phyloP scores from a whole-genome alignment of 2,797 vertebrate species.

The Mionectes olivaceus region DNA sequence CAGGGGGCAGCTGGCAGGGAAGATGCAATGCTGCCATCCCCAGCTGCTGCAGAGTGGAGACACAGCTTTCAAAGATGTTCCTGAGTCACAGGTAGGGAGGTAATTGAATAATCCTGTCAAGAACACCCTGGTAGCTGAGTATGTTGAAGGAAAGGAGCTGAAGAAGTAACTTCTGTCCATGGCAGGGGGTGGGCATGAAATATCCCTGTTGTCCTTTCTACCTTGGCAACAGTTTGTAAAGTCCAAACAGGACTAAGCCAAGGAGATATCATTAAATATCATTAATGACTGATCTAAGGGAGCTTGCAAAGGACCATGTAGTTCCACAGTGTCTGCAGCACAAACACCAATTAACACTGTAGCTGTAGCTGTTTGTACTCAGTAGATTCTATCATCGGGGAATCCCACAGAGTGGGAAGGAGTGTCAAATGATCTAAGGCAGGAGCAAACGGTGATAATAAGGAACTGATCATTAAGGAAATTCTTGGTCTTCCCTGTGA shows the following conservation, averaged over 20 bases:
- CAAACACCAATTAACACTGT: constrained; percentile 70
- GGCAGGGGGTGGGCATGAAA: background rate
- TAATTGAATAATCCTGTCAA: background rate
- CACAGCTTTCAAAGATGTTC: background rate
- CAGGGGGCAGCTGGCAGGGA: background rate
- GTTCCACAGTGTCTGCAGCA: constrained; percentile 60
- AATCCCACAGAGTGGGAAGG: background rate
- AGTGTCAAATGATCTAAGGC: background rate
- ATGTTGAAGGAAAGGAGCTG: background rate
- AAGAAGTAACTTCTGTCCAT: background rate
- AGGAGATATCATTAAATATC: constrained; percentile 56
- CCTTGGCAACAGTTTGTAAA: background rate
- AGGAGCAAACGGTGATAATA: background rate
- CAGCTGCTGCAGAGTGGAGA: background rate
- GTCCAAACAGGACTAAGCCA: background rate
- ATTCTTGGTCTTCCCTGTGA: background rate
- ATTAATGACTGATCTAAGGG: constrained; percentile 56
- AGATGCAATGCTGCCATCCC: background rate
- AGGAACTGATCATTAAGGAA: background rate
- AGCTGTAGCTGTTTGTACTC: constrained; percentile 2
- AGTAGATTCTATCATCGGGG: constrained; percentile 10
- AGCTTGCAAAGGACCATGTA: constrained; percentile 66
- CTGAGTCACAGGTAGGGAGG: background rate
- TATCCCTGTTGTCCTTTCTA: background rate
- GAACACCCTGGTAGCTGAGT: background rate